phyloP scores from a whole-genome alignment of 2,113 vertebrate genomes.

The Aleadryas rufinucha region DNA sequence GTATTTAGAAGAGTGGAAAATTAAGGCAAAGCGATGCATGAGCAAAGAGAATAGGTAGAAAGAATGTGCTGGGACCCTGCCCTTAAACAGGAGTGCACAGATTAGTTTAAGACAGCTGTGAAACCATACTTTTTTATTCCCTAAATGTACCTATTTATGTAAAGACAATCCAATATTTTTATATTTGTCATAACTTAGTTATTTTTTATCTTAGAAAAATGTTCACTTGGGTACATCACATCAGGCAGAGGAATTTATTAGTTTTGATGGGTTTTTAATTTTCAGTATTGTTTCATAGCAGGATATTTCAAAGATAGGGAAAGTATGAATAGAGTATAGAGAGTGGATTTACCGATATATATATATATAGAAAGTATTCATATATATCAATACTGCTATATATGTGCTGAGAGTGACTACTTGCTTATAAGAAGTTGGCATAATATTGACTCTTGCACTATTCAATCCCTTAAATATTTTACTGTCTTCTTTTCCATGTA shows the following conservation, averaged over 20 bases:
- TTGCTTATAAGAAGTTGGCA: background rate
- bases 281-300: background rate
- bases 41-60: background rate
- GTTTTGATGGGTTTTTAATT: background rate
- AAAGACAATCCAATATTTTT: background rate
- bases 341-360: background rate
- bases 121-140: background rate
- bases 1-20: background rate
- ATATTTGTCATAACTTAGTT: background rate
- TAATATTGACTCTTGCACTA: background rate
- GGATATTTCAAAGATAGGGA: background rate
- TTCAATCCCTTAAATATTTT: background rate
- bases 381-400: background rate
- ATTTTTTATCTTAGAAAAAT: background rate
- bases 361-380: background rate
- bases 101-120: background rate
- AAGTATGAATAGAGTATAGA: background rate
- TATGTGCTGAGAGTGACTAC: background rate
- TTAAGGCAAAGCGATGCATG: background rate
- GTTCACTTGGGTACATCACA: background rate
- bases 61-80: background rate
- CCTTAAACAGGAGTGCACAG: background rate
- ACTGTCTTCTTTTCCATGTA: background rate
- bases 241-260: background rate
- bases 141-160: background rate